phyloP scores from a whole-genome alignment of 2,113 vertebrate genomes.

The Thunnus thynnus region DNA sequence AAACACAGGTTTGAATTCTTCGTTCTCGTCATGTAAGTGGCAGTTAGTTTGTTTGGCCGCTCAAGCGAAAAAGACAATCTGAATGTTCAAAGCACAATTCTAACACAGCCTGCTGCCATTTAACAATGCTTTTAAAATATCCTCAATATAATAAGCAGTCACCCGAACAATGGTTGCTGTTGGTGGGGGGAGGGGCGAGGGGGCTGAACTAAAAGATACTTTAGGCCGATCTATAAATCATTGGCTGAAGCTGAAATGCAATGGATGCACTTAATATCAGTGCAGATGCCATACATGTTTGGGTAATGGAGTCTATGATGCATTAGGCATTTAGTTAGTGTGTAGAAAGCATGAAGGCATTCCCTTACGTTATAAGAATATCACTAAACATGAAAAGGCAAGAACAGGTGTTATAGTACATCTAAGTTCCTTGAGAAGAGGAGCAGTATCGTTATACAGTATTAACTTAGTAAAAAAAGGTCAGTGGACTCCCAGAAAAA shows the following conservation, averaged over 20 bases:
- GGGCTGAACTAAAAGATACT: constrained; percentile 69
- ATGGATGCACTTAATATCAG: constrained; percentile 72
- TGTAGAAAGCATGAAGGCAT: constrained; percentile 84
- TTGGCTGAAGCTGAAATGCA: constrained; percentile 74
- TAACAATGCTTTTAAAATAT: constrained; percentile 79
- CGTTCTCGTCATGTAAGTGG: constrained; percentile 74
- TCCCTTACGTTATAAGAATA: constrained; percentile 80
- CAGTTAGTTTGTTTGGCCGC: constrained; percentile 70
- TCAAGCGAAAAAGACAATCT: constrained; percentile 66
- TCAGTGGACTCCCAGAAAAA: constrained; percentile 61
- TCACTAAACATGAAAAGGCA: constrained; percentile 84
- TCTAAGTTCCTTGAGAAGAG: constrained; percentile 81
- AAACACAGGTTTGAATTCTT: constrained; percentile 67
- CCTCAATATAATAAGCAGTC: constrained; percentile 75
- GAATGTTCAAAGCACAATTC: constrained; percentile 51
- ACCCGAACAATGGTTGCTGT: constrained; percentile 50
- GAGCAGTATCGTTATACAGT: constrained; percentile 61
- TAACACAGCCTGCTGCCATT: constrained; percentile 79
- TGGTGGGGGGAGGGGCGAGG: too few species aligned
- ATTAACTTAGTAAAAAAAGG: constrained; percentile 75
- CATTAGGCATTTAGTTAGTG: constrained; percentile 74
- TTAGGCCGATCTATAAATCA: constrained; percentile 70
- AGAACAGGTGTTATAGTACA: constrained; percentile 82
- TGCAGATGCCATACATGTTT: constrained; percentile 60
- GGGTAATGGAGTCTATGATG: constrained; percentile 72